Evolutionary conservation across 2,888 invertebrate genomes (phyloP), one percentile per base, ranked within the genome.

Genomic region (Drosophila trichaetosa): DNA sequence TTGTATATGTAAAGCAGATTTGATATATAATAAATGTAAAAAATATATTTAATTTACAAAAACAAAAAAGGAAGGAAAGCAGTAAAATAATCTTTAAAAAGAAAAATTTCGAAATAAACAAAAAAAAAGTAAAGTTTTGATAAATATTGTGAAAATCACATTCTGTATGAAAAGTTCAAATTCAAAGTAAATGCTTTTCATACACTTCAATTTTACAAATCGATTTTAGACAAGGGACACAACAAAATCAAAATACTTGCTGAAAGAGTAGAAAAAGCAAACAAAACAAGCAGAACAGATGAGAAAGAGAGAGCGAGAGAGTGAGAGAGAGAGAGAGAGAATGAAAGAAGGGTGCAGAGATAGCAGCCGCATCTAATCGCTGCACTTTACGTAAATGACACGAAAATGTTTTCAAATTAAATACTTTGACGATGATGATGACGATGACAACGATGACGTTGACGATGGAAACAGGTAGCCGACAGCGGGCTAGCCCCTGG

Each of bases 401-500:
- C 83, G 80, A 82, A 82, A 85, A 82, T 85, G 83, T 82, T 85
- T 77, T 83, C 74, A 77, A 83, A 83, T 83, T 80, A 85, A 80
- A 85, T 75, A 69, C 72, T 68, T 29, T 57, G 69, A 70, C 71
- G 65, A 69, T 65, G 64, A 51, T 42, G 68, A 21, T 53, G 57
- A 68, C 61, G 54, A 61, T 24, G 53, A 54, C 34, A 46, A 46
- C 46, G 18, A 54, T 54, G 69, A 34, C 58, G 51, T 11, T 18
- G 58, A 24, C 34, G 52, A 27, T 52, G 59, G 31, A 38, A 48
- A 42, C 57, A 58, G 57, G 21, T 62, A 62, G 13, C 34, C 38
- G 31, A 29, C 27, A 31, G 48, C 40, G 27, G 36, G 34, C 42
- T 67, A 34, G 61, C 67, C 67, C 34, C 48, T 48, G 65, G 79